Conservation (phyloP, 2,888 invertebrate species). For the Linnaemya vulpina region DNA sequence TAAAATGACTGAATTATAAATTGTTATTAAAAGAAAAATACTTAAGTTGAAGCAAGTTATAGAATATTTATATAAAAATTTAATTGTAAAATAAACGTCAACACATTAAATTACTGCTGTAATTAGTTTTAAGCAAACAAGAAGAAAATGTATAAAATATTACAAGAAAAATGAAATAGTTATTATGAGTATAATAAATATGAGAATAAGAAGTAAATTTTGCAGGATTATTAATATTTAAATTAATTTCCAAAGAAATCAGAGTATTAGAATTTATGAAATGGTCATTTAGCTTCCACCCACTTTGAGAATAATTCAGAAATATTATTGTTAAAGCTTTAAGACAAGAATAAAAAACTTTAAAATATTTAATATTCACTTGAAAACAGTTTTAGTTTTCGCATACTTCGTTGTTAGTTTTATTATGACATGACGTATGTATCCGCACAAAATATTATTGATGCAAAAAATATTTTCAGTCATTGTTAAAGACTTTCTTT, state of each 20-base stretch:
- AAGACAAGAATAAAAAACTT: too few species aligned
- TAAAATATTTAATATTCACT: too few species aligned
- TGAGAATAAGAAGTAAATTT: conserved; percentile 35
- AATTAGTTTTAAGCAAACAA: conserved; percentile 63
- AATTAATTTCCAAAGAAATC: neutral
- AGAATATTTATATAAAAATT: conserved; percentile 22
- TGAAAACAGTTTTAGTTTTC: too few species aligned
- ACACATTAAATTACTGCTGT: conserved; percentile 49
- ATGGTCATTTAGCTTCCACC: neutral
- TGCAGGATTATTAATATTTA: conserved; percentile 37
- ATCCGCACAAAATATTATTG: too few species aligned
- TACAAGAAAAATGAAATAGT: conserved; percentile 24
- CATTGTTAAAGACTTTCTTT: too few species aligned
- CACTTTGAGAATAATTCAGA: too few species aligned
- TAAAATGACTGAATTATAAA: conserved; percentile 80
- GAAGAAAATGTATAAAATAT: conserved; percentile 3
- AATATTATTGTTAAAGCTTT: too few species aligned
- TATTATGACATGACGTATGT: too few species aligned
- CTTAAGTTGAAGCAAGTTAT: conserved; percentile 50
- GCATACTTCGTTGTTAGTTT: too few species aligned
- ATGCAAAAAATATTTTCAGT: too few species aligned
- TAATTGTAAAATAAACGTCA: conserved; percentile 53
- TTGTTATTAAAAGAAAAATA: conserved; percentile 61
- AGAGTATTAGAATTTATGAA: neutral
- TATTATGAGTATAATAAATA: conserved; percentile 32